Evolutionary conservation across 2,888 invertebrate species (phyloP).

Genomic region (Stenchaetothrips biformis): DNA sequence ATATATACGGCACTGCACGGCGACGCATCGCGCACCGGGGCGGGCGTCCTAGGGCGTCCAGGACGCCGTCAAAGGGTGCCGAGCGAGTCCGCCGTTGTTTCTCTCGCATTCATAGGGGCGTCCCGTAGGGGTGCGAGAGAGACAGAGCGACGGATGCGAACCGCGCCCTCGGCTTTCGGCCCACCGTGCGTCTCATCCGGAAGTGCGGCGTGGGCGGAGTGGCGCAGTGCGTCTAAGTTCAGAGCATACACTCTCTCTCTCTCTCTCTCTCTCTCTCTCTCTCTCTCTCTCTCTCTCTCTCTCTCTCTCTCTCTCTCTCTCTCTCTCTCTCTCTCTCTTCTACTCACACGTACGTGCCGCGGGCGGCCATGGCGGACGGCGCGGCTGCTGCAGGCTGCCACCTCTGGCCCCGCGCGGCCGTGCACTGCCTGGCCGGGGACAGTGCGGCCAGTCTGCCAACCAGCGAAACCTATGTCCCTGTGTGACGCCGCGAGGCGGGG

Average conservation of each 20-base stretch:
- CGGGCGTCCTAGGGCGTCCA: background rate
- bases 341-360: slow-evolving; percentile 5
- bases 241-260: slow-evolving; percentile 9
- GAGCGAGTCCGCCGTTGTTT: background rate
- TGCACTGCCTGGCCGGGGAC: background rate
- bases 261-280: background rate
- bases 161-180: too few relatives aligned
- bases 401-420: background rate
- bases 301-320: background rate
- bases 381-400: background rate
- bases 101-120: too few relatives aligned
- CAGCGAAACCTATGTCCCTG: background rate
- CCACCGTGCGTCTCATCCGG: too few relatives aligned
- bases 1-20: background rate
- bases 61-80: background rate
- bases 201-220: too few relatives aligned
- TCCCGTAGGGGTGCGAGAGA: too few relatives aligned
- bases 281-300: slow-evolving; percentile 5
- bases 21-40: background rate
- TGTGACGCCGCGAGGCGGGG: background rate
- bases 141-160: too few relatives aligned
- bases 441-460: background rate
- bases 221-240: too few relatives aligned
- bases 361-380: background rate
- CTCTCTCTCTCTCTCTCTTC: slow-evolving; percentile 6